Conservation (phyloP, 2,888 invertebrate genomes). For the Limnephilus lunatus region DNA sequence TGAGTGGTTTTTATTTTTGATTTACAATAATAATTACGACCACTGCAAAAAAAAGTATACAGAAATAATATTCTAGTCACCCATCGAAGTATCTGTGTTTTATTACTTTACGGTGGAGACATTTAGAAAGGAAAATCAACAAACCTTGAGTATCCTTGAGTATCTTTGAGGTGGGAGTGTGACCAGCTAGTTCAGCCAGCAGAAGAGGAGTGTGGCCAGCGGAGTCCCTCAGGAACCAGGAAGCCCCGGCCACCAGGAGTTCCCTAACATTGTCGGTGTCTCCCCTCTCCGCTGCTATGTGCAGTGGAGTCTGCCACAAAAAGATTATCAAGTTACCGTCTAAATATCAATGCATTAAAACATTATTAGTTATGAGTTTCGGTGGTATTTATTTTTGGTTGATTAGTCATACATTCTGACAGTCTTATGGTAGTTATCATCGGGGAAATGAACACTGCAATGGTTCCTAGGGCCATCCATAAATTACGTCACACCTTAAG, state of each 20-base stretch:
- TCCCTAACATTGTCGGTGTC: constrained; percentile 83
- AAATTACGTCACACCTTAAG: too few species aligned
- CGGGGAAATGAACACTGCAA: background rate
- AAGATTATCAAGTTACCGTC: background rate
- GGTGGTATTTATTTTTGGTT: too few species aligned
- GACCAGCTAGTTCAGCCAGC: constrained; percentile 83
- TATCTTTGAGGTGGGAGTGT: constrained; percentile 80
- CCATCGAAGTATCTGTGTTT: background rate
- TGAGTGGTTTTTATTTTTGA: too few species aligned
- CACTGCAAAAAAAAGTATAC: background rate
- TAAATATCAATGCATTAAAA: background rate
- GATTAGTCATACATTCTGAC: too few species aligned
- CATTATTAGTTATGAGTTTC: background rate
- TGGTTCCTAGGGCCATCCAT: too few species aligned
- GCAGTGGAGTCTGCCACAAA: constrained; percentile 84
- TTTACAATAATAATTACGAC: background rate
- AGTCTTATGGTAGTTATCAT: background rate
- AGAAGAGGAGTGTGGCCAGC: constrained; percentile 85
- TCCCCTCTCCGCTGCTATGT: constrained; percentile 89
- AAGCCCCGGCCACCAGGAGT: constrained; percentile 83
- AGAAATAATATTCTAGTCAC: background rate
- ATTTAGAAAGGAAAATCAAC: constrained; percentile 51
- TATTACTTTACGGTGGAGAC: background rate
- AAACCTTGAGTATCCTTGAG: constrained; percentile 83
- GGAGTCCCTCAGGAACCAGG: constrained; percentile 79